These are phyloP conservation scores for Elegia similella DNA, from an alignment of 2,888 invertebrate species.

Conservation along the genomic window DNA sequence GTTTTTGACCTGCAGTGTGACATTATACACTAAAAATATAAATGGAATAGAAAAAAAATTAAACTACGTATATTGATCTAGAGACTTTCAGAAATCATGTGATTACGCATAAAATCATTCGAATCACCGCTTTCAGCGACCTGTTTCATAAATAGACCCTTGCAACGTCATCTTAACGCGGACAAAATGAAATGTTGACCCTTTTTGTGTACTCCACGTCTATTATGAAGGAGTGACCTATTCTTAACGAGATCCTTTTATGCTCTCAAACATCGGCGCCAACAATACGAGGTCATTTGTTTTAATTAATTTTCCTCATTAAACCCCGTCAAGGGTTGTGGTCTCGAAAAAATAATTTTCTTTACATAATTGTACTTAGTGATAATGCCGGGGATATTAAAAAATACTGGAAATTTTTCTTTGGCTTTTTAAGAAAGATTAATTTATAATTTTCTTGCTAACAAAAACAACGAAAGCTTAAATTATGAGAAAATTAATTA, in stretches of 20 bases:
- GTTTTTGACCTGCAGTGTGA: too few species aligned
- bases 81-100: too few species aligned
- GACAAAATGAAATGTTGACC: slow-evolving; percentile 57
- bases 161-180: slow-evolving; percentile 50
- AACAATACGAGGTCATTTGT: slow-evolving; percentile 54
- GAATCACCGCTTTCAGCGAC: too few species aligned
- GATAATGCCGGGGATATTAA: slow-evolving; percentile 10
- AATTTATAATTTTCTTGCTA: neutral
- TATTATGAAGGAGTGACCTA: slow-evolving; percentile 55
- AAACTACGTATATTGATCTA: too few species aligned
- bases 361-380: slow-evolving; percentile 7
- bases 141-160: slow-evolving; percentile 11
- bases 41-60: too few species aligned
- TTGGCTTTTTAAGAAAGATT: neutral
- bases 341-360: slow-evolving; percentile 16
- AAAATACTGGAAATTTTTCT: neutral
- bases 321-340: slow-evolving; percentile 30
- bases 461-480: neutral
- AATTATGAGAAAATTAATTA: neutral
- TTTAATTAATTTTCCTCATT: slow-evolving; percentile 49
- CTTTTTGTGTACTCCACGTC: slow-evolving; percentile 51
- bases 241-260: slow-evolving; percentile 64
- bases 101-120: too few species aligned
- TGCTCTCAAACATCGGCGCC: slow-evolving; percentile 50
- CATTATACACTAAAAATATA: too few species aligned